Evolutionary conservation across 2,797 vertebrate genomes (phyloP), one percentile per base, ranked within the genome.

Genomic region (Xerus rutilus): DNA sequence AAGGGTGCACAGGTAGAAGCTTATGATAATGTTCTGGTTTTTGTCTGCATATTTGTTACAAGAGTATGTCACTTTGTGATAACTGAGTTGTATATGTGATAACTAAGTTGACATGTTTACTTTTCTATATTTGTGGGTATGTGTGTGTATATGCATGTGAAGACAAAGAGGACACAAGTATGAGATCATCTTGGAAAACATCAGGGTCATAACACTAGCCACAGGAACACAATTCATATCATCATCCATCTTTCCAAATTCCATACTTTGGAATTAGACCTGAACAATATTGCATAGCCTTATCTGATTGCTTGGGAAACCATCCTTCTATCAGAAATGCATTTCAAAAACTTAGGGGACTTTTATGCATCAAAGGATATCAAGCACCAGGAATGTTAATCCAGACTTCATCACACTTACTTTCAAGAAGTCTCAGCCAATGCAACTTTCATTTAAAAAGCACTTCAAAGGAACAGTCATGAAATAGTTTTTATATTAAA

Each of bases 401-500:
- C 69, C 15, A 85, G 81, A 67, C 70, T 65, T 86, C 14, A 62
- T 67, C 13, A 6, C 86, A 76, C 21, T 94, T 77, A 78, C 65
- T 93, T 72, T 81, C 49, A 94, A 73, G 62, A 30, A 43, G 35
- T 3, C 14, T 91, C 78, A 83, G 45, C 21, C 18, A 88, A 82
- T 17, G 1, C 18, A 91, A 30, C 30, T 92, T 94, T 94, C 30
- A 89, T n/a, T 28, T 10, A 74, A 83, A 93, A 79, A 92, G 28
- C 30, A 23, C 45, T 86, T 94, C 52, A 70, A 73, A 89, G 32
- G 23, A 89, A 69, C 6, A 86, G 49, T 93, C 7, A 54, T 79
- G n/a, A 84, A 79, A 83, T 32, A 64, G 30, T n/a, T 91, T 82
- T 93, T 78, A 52, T 67, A 76, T 79, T 94, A 73, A 93, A 72